Percentiles rank a stretch among this genome's conserved stretches.
Conservation (phyloP, 2,113 vertebrate species). For the Scopus umbretta region DNA sequence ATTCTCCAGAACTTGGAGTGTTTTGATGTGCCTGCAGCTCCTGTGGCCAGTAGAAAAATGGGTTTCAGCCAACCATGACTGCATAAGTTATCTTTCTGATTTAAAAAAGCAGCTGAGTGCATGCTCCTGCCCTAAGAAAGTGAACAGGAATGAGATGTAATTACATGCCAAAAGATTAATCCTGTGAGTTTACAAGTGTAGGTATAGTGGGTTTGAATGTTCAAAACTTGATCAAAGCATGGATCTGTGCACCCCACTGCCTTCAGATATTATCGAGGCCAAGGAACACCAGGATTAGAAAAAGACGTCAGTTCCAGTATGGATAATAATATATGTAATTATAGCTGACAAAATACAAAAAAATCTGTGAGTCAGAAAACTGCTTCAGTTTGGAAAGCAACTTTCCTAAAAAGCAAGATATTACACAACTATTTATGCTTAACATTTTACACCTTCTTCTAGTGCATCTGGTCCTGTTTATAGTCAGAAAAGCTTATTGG, state of each 20-base stretch:
- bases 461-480: background rate
- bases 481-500: background rate
- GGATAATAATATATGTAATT: background rate
- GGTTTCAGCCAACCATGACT: background rate
- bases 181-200: background rate
- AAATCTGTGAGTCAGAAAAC: background rate
- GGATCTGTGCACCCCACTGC: background rate
- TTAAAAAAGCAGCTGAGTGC: background rate
- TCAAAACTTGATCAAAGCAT: background rate
- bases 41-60: background rate
- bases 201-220: background rate
- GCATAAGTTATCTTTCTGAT: fast-evolving
- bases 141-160: background rate
- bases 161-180: background rate
- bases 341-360: background rate
- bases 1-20: background rate
- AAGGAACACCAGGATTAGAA: background rate
- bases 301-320: background rate
- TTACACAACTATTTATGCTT: background rate
- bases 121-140: background rate
- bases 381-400: background rate
- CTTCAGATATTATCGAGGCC: background rate
- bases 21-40: background rate
- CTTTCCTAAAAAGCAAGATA: background rate
- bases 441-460: background rate